A percentile compares a stretch with the other conserved stretches of the same genome.
Conservation (phyloP, 1,140 invertebrate genomes). For the Laupala kohalensis region DNA sequence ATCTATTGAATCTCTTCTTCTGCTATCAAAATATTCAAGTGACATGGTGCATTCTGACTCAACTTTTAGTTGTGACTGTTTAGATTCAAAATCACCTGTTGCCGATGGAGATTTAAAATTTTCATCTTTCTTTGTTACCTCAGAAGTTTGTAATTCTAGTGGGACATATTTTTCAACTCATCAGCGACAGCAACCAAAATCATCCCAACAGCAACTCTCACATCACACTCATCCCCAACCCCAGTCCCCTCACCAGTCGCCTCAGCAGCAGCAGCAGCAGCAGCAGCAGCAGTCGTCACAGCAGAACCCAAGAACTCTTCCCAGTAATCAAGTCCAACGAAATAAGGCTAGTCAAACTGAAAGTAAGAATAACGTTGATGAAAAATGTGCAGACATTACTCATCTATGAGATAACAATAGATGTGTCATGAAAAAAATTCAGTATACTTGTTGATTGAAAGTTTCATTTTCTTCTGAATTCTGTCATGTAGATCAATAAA, state of each 20-base stretch:
- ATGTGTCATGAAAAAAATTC: too few relatives aligned
- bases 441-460: too few relatives aligned
- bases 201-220: background rate
- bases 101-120: background rate
- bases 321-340: background rate
- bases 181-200: background rate
- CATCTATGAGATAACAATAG: too few relatives aligned
- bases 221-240: background rate
- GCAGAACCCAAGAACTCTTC: background rate
- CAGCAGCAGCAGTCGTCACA: background rate
- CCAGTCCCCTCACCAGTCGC: background rate
- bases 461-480: too few relatives aligned
- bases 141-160: background rate
- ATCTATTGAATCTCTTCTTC: constrained; percentile 61
- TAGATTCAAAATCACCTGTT: constrained; percentile 31
- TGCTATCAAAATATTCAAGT: constrained; percentile 40
- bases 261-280: background rate
- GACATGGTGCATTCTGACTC: constrained; percentile 45
- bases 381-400: constrained; percentile 32
- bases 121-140: background rate
- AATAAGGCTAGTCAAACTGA: constrained; percentile 34
- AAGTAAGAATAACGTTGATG: constrained; percentile 25
- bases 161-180: background rate
- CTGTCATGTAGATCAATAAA: too few relatives aligned
- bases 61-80: constrained; percentile 50